A percentile compares a stretch with the other conserved stretches of the same genome.
phyloP scores from a whole-genome alignment of 2,888 invertebrate genomes.

The Esperia sulphurella region DNA sequence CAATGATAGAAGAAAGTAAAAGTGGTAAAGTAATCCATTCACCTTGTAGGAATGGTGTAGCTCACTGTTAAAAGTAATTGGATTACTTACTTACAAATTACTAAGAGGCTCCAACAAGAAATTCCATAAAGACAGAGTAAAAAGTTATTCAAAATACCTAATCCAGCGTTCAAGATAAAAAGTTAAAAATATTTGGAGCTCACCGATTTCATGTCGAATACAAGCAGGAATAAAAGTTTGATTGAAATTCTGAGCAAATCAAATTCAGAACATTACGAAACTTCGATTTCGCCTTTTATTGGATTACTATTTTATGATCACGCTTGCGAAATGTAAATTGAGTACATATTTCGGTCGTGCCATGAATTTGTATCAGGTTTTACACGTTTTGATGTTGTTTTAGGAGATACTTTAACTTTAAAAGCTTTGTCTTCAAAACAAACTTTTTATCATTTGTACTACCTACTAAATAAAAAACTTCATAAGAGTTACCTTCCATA shows the following conservation, averaged over 20 bases:
- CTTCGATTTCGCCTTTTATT: conserved; percentile 55
- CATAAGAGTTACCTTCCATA: too few relatives aligned
- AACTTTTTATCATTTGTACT: not conserved
- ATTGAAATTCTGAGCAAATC: conserved; percentile 52
- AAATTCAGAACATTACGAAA: conserved; percentile 58
- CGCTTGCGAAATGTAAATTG: conserved; percentile 45
- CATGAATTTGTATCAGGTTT: conserved; percentile 3
- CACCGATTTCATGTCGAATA: conserved; percentile 5
- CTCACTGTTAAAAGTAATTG: too few relatives aligned
- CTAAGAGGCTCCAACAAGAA: not conserved
- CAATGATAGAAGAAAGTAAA: not conserved
- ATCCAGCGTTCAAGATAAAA: not conserved
- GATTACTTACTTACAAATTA: too few relatives aligned
- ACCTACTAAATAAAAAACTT: too few relatives aligned
- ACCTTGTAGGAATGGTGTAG: not conserved
- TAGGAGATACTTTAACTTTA: not conserved
- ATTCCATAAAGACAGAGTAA: not conserved
- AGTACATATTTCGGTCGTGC: conserved; percentile 5
- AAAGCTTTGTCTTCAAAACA: not conserved
- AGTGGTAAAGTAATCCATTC: too few relatives aligned
- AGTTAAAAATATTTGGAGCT: conserved; percentile 4
- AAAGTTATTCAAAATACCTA: not conserved
- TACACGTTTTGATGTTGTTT: not conserved
- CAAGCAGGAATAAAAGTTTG: conserved; percentile 32
- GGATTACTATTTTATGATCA: conserved; percentile 51